Percentiles rank a stretch among this genome's conserved stretches.
Evolutionary conservation across 2,797 vertebrate genomes (phyloP).

Genomic region (Crocidura indochinensis): DNA sequence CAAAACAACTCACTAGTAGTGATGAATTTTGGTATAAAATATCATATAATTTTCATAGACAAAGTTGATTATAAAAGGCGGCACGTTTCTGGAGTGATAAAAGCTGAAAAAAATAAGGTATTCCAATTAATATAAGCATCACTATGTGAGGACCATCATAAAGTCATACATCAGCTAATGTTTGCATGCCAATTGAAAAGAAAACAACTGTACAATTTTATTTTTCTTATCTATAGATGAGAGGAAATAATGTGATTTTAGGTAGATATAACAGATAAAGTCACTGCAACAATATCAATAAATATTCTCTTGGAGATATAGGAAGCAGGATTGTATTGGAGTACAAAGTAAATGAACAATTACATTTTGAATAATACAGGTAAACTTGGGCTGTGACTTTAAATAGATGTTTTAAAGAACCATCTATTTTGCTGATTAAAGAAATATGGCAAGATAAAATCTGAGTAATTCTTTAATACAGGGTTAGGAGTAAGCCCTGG

Average conservation of each 20-base stretch:
- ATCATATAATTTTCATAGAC: slow-evolving; percentile 15
- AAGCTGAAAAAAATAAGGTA: background rate
- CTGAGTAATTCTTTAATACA: too few relatives aligned
- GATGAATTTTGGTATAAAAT: background rate
- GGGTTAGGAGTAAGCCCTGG: too few relatives aligned
- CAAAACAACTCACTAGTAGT: background rate
- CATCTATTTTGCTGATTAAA: too few relatives aligned
- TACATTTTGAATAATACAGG: too few relatives aligned
- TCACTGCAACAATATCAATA: background rate
- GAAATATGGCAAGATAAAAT: too few relatives aligned
- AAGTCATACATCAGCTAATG: background rate
- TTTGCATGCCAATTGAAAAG: too few relatives aligned
- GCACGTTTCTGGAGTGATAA: background rate
- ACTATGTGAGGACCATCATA: background rate
- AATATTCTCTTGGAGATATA: background rate
- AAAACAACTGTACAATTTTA: background rate
- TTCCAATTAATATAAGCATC: background rate
- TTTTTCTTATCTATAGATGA: background rate
- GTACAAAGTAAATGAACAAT: too few relatives aligned
- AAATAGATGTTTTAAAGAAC: too few relatives aligned
- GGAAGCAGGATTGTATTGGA: background rate
- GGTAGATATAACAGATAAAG: background rate
- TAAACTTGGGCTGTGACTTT: too few relatives aligned
- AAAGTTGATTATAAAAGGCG: background rate
- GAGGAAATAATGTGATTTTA: background rate